A percentile compares a stretch with the other conserved stretches of the same genome.
These are phyloP conservation scores for Mesorhabditis spiculigera DNA, from an alignment of 2,888 invertebrate genomes.

Conservation along the genomic window DNA sequence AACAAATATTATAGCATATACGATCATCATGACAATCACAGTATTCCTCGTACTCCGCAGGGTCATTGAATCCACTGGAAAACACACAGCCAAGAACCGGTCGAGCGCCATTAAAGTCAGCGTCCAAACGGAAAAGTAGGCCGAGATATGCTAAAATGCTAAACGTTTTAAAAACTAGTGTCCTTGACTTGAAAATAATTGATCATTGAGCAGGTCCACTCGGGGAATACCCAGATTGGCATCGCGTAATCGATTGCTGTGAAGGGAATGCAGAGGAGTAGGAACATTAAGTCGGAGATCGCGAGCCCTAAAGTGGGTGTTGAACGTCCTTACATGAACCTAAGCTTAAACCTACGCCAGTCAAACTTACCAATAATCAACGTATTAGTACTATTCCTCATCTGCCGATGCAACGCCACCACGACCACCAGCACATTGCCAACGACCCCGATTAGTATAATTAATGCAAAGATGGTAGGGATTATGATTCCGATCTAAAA, in stretches of 20 bases:
- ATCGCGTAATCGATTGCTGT: conserved; percentile 85
- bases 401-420: conserved; percentile 81
- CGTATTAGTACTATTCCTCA: conserved; percentile 88
- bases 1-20: conserved; percentile 46
- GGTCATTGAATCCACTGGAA: conserved; percentile 70
- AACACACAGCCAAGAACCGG: conserved; percentile 84
- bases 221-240: conserved; percentile 85
- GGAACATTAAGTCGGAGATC: conserved; percentile 77
- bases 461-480: conserved; percentile 72
- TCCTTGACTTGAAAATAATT: conserved; percentile 71
- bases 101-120: conserved; percentile 89
- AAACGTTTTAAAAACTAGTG: background rate
- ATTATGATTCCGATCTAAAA: conserved; percentile 43
- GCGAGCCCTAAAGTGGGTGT: conserved; percentile 42
- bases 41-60: conserved; percentile 49
- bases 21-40: conserved; percentile 33
- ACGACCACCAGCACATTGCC: conserved; percentile 87
- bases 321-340: too few relatives aligned
- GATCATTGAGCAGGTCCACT: conserved; percentile 81
- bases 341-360: background rate
- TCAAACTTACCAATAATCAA: conserved; percentile 69
- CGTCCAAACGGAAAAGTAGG: conserved; percentile 88
- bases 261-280: conserved; percentile 88
- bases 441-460: conserved; percentile 80
- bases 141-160: conserved; percentile 72